Base-by-base conservation (phyloP, 2,888 invertebrate genomes). In the Molorchus minor region DNA sequence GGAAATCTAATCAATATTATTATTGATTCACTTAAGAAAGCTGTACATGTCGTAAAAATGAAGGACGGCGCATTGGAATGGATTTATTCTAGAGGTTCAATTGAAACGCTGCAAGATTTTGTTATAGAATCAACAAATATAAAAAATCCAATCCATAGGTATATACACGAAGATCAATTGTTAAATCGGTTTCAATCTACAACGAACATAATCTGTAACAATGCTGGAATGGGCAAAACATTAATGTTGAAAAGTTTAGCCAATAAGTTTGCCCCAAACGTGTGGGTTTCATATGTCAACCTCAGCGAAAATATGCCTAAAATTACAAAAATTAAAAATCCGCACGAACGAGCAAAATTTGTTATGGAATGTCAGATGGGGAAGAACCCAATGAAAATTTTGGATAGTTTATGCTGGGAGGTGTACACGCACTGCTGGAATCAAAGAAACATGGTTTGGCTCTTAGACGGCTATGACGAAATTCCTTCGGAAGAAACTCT, bases 141-240 rank as follows among this genome's bases (percentile, higher is more conserved):
- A 12, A 29, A 44, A 36, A 5, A 19, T 10, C 25, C 15, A 1
- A 20, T 20, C 12, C 21, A 41, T 17, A 13, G 20, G 13, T 8
- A n/a, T n/a, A n/a, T 56, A 30, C 41, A 17, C 12, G 56, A 56
- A 43, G 33, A 49, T 30, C 16, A n/a, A 7, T 16, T 56, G 7
- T 12, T 47, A n/a, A 8, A 33, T 1, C 19, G 20, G 5, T 8
- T 7, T 16, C 13, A 19, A 4, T 47, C 56, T 19, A 15, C 10
- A 12, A 21, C 29, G 1, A 47, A 40, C 16, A 56, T 56, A 8
- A 47, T 56, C 8, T 41, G 49, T n/a, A 49, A 41, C 1, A 56
- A 49, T n/a, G 56, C 56, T 1, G 47, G 56, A 13, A 56, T 56
- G 56, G 56, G 56, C 5, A 56, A 56, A 17, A 56, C 56, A 2